A percentile compares a stretch with the other conserved stretches of the same genome.
Evolutionary conservation across 1,140 invertebrate genomes (phyloP).

Genomic region (Popillia japonica): DNA sequence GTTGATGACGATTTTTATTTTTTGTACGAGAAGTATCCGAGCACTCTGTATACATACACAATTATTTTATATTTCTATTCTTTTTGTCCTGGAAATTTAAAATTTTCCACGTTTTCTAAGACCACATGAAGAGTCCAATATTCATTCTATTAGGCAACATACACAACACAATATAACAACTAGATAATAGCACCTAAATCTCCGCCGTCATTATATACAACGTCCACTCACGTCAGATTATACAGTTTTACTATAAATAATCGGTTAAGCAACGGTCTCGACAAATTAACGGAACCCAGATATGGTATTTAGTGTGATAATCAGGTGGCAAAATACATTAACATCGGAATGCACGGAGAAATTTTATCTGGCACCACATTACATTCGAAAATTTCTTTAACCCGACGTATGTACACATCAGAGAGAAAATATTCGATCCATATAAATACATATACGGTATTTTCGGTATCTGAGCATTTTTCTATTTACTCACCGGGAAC

Average conservation of each 20-base stretch:
- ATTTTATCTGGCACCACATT: slow-evolving; percentile 30
- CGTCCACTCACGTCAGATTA: too few species aligned
- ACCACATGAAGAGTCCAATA: too few species aligned
- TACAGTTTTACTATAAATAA: slow-evolving; percentile 1
- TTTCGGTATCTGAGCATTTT: not conserved
- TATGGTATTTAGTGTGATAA: slow-evolving; percentile 5
- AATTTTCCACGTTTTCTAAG: too few species aligned
- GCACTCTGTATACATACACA: too few species aligned
- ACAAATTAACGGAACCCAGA: slow-evolving; percentile 28
- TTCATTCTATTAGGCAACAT: too few species aligned
- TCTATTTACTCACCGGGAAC: not conserved
- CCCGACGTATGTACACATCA: not conserved
- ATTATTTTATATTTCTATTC: too few species aligned
- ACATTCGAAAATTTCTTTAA: not conserved
- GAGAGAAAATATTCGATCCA: not conserved
- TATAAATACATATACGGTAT: slow-evolving; percentile 7
- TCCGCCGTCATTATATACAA: too few species aligned
- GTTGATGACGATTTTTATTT: too few species aligned
- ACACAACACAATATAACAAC: too few species aligned
- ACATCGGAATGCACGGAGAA: slow-evolving; percentile 16
- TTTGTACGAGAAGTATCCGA: too few species aligned
- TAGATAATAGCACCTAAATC: too few species aligned
- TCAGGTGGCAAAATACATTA: slow-evolving; percentile 31
- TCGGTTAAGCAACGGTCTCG: slow-evolving; percentile 22
- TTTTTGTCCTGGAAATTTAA: not conserved